A percentile compares a stretch with the other conserved stretches of the same genome.
These are phyloP conservation scores for Megaceryle torquata DNA, from an alignment of 2,113 vertebrate species.

Conservation along the genomic window DNA sequence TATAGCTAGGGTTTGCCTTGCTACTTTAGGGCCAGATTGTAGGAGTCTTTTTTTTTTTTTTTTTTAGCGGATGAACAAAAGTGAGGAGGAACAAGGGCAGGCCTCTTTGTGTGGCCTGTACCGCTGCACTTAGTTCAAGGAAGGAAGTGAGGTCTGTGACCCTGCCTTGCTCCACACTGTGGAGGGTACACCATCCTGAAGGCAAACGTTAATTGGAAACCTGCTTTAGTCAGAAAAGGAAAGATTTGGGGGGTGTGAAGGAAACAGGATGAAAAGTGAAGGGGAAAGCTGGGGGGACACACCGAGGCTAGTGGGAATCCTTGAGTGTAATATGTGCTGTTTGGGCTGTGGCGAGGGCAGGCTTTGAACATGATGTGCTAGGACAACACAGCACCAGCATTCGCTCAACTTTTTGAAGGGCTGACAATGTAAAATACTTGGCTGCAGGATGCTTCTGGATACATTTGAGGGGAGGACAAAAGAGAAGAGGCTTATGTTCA, in stretches of 20 bases:
- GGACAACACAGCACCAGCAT: not conserved
- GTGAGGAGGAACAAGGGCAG: not conserved
- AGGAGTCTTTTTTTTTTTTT: not conserved
- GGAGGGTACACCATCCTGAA: slow-evolving; percentile 38
- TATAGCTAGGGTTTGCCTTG: not conserved
- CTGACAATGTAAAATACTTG: not conserved
- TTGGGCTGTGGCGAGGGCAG: not conserved
- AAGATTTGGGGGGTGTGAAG: not conserved
- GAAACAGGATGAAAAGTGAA: not conserved
- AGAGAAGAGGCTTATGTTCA: fast-evolving
- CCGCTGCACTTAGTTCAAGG: slow-evolving; percentile 36
- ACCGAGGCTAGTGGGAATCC: not conserved
- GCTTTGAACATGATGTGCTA: not conserved
- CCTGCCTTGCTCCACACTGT: slow-evolving; percentile 13
- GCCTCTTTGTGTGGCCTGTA: slow-evolving; percentile 26
- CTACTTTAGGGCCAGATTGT: not conserved
- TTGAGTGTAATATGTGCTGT: not conserved
- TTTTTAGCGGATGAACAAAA: not conserved
- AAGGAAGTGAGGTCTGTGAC: slow-evolving; percentile 53
- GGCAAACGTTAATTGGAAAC: slow-evolving; percentile 49
- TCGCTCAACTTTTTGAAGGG: not conserved
- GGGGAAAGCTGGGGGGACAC: not conserved
- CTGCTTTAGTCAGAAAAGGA: slow-evolving; percentile 35
- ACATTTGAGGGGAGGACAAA: not conserved
- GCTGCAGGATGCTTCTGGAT: not conserved